These are phyloP conservation scores for Pantelozetes paolii DNA, from an alignment of 2,888 invertebrate species.

Conservation along the genomic window DNA sequence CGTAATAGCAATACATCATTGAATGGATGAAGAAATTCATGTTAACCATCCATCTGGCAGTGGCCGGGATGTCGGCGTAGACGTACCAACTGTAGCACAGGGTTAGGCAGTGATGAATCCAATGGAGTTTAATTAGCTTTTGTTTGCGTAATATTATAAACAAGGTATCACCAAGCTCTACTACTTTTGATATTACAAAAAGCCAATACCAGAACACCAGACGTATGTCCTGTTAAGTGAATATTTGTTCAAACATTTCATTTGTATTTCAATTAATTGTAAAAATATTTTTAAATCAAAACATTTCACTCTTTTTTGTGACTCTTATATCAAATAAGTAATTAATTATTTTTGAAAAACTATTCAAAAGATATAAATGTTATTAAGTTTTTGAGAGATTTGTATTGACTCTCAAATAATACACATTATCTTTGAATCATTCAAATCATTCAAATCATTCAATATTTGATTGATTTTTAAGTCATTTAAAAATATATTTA, in stretches of 20 bases:
- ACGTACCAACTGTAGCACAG: conserved; percentile 73
- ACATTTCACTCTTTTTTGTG: too few species aligned
- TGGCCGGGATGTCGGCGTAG: conserved; percentile 65
- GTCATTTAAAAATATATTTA: too few species aligned
- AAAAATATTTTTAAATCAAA: background rate
- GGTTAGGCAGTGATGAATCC: conserved; percentile 96
- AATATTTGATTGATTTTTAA: too few species aligned
- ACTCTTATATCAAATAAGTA: too few species aligned
- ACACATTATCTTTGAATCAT: too few species aligned
- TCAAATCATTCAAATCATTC: too few species aligned
- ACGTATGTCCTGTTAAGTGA: too few species aligned
- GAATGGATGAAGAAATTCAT: conserved; percentile 90
- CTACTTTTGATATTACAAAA: conserved; percentile 93
- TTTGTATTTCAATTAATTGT: conserved; percentile 41
- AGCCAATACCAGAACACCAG: conserved; percentile 98
- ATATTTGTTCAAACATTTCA: conserved; percentile 52
- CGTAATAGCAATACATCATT: conserved; percentile 88
- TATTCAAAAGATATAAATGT: too few species aligned
- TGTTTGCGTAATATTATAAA: conserved; percentile 85
- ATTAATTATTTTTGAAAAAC: too few species aligned
- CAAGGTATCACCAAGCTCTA: conserved; percentile 90
- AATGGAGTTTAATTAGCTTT: conserved; percentile 86
- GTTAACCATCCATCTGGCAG: conserved; percentile 78
- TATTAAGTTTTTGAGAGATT: too few species aligned
- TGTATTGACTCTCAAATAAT: too few species aligned